Base-by-base conservation (phyloP, 2,888 invertebrate species). In the Villa cingulata region DNA sequence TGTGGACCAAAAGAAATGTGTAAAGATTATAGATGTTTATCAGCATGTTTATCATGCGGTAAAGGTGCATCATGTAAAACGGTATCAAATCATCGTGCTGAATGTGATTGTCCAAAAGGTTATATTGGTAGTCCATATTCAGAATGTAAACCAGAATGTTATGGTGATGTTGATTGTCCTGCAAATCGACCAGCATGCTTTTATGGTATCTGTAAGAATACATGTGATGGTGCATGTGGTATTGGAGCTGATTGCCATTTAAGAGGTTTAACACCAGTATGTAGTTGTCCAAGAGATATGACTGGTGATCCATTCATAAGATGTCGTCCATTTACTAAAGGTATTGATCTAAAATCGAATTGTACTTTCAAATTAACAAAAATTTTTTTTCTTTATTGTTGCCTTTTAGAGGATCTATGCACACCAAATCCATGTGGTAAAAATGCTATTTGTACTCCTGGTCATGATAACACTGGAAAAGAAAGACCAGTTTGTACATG, bases 401-500 rank as follows among this genome's bases (percentile, higher is more conserved):
- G 27, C 27, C 10, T 27, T 27, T 27, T 27, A 86, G 88, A 77
- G 61, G 89, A 90, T 61, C 74, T 89, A 4, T 89, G 89, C 62
- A 77, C 79, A 54, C 89, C 88, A 1, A 89, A 88, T 70, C 89
- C 88, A n/a, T 90, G 89, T 56, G 90, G 89, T 37, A 70, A 70
- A 15, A 69, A 69, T 53, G 67, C 68, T 41, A 60, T 66, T 51
- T 90, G 90, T 60, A 79, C 81, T 17, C 87, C 89, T 0, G 90
- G 90, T 4, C 81, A 83, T 62, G 89, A 90, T 64, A 81, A 81
- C 51, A 79, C 81, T 7, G 84, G 86, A 39, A 79, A 80, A 46
- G 87, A 89, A 59, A 74, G 89, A 6, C 88, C 89, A 7, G 88
- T 90, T 40, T 90, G 89, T 63, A 87, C 86, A 12, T 89, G 89